Evolutionary conservation across 2,797 vertebrate genomes (phyloP).

Genomic region (Crypturellus tataupa): DNA sequence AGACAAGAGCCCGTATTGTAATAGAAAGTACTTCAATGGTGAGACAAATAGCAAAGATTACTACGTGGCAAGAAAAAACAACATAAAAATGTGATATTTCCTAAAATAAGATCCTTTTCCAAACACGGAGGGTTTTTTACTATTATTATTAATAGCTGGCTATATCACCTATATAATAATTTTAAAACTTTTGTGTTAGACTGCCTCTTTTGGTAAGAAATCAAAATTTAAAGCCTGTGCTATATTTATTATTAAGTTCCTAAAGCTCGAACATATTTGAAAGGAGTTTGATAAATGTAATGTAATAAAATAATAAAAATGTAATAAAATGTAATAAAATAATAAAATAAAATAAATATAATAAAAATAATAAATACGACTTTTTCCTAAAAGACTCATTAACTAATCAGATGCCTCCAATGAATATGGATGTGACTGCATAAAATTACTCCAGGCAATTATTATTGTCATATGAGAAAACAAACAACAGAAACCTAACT

Average conservation of each 20-base stretch:
- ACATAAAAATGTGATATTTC: neutral
- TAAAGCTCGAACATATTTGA: neutral
- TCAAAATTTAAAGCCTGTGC: neutral
- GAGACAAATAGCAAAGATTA: neutral
- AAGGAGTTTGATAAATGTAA: neutral
- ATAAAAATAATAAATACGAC: neutral
- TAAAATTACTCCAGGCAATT: constrained; percentile 21
- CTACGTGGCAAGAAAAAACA: neutral
- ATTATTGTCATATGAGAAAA: constrained; percentile 31
- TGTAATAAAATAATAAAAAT: constrained; percentile 17
- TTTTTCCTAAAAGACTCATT: neutral
- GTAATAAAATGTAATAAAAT: too few relatives aligned
- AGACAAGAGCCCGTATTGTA: neutral
- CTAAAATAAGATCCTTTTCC: neutral
- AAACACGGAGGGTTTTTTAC: neutral
- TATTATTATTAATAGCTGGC: neutral
- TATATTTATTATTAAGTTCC: neutral
- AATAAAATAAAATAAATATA: too few relatives aligned
- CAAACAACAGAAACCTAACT: constrained; percentile 39
- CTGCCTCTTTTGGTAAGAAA: neutral
- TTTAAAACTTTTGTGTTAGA: neutral
- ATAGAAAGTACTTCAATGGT: neutral
- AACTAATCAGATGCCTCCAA: neutral
- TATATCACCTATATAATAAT: neutral
- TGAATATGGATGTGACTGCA: neutral